A percentile compares a stretch with the other conserved stretches of the same genome.
Conservation (phyloP, 1,140 invertebrate species). For the Drosophila trapezifrons region DNA sequence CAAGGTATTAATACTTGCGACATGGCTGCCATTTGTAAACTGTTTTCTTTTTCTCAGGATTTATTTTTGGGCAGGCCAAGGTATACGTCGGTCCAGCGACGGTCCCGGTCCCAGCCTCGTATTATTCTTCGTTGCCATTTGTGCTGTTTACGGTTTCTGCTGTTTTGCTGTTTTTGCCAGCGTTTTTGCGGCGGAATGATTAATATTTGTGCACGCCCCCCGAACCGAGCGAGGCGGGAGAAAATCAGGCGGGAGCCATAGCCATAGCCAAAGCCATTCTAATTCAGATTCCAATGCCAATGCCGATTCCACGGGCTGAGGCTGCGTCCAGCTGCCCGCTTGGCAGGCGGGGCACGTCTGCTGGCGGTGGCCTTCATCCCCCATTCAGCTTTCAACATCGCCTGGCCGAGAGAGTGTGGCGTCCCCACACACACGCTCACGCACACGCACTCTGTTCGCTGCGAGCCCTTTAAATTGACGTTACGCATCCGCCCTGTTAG, state of each 20-base stretch:
- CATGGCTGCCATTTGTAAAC: conserved; percentile 44
- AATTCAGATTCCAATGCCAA: conserved; percentile 26
- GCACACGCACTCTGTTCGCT: conserved; percentile 21
- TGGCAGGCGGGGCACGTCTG: conserved; percentile 61
- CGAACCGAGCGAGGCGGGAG: neutral
- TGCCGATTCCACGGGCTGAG: neutral
- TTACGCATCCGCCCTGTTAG: conserved; percentile 66
- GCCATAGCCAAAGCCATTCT: conserved; percentile 12
- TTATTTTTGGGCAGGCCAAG: conserved; percentile 41
- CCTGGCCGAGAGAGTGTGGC: neutral
- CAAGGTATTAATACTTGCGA: conserved; percentile 46
- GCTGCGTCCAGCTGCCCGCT: conserved; percentile 27
- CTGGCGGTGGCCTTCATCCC: conserved; percentile 2
- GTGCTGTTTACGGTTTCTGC: conserved; percentile 22
- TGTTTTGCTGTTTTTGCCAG: conserved; percentile 29
- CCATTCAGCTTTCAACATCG: neutral
- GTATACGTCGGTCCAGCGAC: conserved; percentile 38
- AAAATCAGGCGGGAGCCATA: conserved; percentile 19
- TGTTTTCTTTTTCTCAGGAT: conserved; percentile 44
- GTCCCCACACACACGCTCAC: conserved; percentile 13
- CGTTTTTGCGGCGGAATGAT: conserved; percentile 46
- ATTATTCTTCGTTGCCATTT: conserved; percentile 19
- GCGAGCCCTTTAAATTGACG: conserved; percentile 67
- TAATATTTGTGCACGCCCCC: conserved; percentile 52
- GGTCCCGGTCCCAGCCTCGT: neutral